Percentiles rank a stretch among this genome's conserved stretches.
Conservation (phyloP, 2,113 vertebrate genomes). For the Sitta europaea region DNA sequence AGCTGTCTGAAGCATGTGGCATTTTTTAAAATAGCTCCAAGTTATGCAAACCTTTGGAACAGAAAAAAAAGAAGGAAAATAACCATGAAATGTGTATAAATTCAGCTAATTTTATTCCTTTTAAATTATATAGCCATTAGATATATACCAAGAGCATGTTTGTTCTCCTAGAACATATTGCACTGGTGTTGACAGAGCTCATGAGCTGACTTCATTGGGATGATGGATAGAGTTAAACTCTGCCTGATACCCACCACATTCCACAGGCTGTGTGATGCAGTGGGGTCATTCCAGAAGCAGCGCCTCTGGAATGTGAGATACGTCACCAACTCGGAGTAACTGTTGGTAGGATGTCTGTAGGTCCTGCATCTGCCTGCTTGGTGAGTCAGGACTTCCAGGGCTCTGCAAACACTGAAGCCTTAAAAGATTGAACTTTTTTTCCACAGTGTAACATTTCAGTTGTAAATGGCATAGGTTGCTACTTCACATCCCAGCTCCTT, state of each 20-base stretch:
- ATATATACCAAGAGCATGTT: background rate
- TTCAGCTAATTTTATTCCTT: background rate
- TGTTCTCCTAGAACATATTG: background rate
- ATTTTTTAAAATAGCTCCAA: background rate
- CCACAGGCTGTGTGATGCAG: background rate
- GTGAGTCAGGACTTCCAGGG: background rate
- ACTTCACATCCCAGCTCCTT: accelerated
- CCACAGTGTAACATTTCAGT: background rate
- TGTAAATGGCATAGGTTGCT: background rate
- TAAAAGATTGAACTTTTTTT: background rate
- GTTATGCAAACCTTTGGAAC: background rate
- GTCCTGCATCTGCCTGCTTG: background rate
- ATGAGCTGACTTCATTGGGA: background rate
- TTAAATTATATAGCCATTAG: background rate
- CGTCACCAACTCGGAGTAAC: background rate
- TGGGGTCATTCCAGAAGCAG: constrained; percentile 15
- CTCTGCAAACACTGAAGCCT: background rate
- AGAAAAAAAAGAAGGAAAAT: background rate
- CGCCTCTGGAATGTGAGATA: background rate
- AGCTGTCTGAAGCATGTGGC: background rate
- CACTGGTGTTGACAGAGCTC: background rate
- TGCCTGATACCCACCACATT: constrained; percentile 29
- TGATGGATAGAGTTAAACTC: constrained; percentile 34
- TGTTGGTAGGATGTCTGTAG: background rate
- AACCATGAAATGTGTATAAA: background rate